Base-by-base conservation (phyloP, 37 sponge, comb jelly and placozoan genomes). In the Beroe ovata region DNA sequence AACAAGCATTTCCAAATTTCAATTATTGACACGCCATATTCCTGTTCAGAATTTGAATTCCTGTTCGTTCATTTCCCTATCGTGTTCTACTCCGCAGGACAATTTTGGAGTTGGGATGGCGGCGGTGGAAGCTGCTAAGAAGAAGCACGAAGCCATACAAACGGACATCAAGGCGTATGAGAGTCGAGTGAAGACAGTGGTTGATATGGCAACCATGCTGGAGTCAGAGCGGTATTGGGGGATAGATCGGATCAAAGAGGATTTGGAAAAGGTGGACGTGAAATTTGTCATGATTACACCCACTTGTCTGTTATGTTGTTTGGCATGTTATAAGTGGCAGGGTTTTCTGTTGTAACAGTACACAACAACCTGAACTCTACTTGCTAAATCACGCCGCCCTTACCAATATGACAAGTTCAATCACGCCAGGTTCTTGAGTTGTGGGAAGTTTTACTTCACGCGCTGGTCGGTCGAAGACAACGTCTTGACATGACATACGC, bases 101-200 rank as follows among this genome's bases (percentile, higher is more conserved):
- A 92, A 94, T 69, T 94, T 92, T 29, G 93, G 93, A 0, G 71
- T 90, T 40, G 93, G 91, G 58, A 84, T 90, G 71, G 90, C 89
- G n/a, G 92, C 94, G 64, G 98, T 95, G 29, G 96, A 95, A 60
- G 94, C 94, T 60, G 94, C 98, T 6, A 90, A 95, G 66, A 95
- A 97, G 95, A 91, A 94, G 60, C 96, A 97, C 71, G 96, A 95
- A 38, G 95, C 98, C 28, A 93, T 97, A 60, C 89, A 92, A 41
- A 93, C 95, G 39, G 98, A 97, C 20, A 93, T 97, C 23, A 72
- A 92, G 29, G 95, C 93, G 33, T 92, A 95, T 34, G 96, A 92
- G 63, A 92, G 92, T 38, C 16, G 88, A 8, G 35, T 60, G 19
- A 62, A 62, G 21, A 25, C 63, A 20, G 63, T 62, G 21, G 63